A percentile compares a stretch with the other conserved stretches of the same genome.
Conservation (phyloP, 2,113 vertebrate species). For the Tonatia bakeri region DNA sequence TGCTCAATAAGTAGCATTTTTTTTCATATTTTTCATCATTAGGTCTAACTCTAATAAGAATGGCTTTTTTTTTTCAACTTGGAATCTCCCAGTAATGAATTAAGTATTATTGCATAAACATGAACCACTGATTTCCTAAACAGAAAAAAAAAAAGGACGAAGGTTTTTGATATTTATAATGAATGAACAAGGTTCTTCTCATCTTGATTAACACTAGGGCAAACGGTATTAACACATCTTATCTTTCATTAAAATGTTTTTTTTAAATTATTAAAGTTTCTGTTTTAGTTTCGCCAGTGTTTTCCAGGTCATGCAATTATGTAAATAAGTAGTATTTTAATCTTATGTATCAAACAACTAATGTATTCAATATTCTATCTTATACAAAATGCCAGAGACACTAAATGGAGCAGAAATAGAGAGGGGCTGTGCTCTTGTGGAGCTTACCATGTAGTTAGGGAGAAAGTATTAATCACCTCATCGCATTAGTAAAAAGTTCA, state of each 20-base stretch:
- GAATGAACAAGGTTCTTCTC: background rate
- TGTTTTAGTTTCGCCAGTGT: background rate
- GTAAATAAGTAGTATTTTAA: constrained; percentile 27
- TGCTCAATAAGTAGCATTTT: background rate
- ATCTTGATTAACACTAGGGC: background rate
- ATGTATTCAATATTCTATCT: background rate
- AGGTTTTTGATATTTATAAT: background rate
- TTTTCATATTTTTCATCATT: background rate
- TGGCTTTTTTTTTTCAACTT: constrained; percentile 1
- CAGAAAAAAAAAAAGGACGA: background rate
- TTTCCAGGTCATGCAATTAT: background rate
- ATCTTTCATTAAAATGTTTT: background rate
- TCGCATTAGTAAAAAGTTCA: background rate
- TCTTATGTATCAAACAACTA: background rate
- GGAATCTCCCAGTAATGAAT: background rate
- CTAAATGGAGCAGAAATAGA: background rate
- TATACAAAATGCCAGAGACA: background rate
- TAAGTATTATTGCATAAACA: background rate
- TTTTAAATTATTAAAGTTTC: background rate
- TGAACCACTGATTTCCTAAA: background rate
- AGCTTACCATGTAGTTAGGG: background rate
- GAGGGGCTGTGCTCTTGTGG: no score
- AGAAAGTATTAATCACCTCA: background rate
- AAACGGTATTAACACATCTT: background rate
- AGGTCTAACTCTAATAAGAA: background rate